Base-by-base conservation (phyloP, 2,113 vertebrate genomes). In the Urocynchramus pylzowi region DNA sequence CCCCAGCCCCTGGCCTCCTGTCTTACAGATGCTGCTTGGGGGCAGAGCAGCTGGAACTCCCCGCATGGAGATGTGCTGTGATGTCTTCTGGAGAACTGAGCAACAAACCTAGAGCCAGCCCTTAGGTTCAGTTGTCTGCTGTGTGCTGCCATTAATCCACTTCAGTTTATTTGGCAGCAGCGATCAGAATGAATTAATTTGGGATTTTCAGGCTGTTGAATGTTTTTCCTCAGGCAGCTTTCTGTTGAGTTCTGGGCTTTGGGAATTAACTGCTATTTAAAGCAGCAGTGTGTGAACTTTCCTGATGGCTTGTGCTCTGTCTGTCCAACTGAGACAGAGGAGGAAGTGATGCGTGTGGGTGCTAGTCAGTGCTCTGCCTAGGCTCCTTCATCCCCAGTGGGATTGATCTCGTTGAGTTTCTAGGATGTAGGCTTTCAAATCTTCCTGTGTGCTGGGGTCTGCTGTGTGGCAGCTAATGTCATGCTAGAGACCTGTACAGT, bases 241-340 rank as follows among this genome's bases (percentile, higher is more conserved):
- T 87, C 60, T 50, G 45, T 53, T 41, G 50, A 84, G n/a, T 81
- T 53, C 35, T 87, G 73, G 84, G 59, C 39, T 89, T 65, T 27
- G 27, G 64, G 73, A 77, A 69, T 75, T 78, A 92, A 49, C 52
- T 84, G 64, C 50, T 95, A 45, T 94, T 94, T 93, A 81, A 95
- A 93, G 65, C 54, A 84, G 23, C 45, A 70, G 4, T 27, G 16
- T 81, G 45, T 77, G 87, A 94, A 78, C 35, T 91, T 91, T 41
- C 35, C 31, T 5, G 2, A 19, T 50, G 41, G 33, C 42, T 86
- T 45, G 16, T 50, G 42, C 42, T 49, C 45, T 44, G 14, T 50
- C 39, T 75, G 77, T 45, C 68, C 69, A 63, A 6, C 28, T 81
- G 64, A 87, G 76, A 53, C 5, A 4, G 28, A 39, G 42, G 45